Evolutionary conservation across 2,797 vertebrate genomes (phyloP).

Genomic region (Acanthis flammea): DNA sequence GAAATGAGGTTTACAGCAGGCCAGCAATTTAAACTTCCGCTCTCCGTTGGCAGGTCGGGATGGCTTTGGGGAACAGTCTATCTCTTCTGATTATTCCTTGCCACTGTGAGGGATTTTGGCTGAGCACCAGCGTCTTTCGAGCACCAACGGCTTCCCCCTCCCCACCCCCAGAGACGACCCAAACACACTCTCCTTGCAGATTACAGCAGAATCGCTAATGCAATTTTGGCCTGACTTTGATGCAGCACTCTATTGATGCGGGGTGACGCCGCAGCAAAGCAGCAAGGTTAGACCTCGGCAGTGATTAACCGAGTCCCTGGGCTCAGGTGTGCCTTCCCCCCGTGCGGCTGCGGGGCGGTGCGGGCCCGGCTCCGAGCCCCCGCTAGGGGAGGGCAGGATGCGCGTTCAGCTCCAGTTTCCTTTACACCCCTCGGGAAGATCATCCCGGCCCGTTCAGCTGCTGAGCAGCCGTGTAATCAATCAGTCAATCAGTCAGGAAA

Average conservation of each 20-base stretch:
- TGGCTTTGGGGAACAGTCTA: background rate
- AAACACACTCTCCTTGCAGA: background rate
- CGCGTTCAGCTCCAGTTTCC: background rate
- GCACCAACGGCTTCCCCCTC: background rate
- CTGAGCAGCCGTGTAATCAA: background rate
- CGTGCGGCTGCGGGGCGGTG: background rate
- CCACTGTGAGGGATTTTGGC: background rate
- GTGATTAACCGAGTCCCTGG: background rate
- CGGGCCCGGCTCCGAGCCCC: background rate
- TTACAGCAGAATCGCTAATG: constrained; percentile 17
- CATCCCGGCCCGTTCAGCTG: background rate
- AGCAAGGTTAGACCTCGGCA: background rate
- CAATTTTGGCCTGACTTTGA: constrained; percentile 28
- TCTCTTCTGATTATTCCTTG: background rate
- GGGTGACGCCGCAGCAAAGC: background rate
- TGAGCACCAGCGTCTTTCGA: background rate
- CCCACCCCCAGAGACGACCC: background rate
- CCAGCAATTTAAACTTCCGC: background rate
- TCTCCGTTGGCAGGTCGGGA: background rate
- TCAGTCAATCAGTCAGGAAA: background rate
- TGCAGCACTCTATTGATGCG: background rate
- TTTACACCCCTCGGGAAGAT: background rate
- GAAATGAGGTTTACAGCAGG: background rate
- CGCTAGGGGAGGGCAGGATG: background rate
- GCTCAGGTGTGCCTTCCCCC: background rate